phyloP scores from a whole-genome alignment of 2,113 vertebrate genomes.

The Genyomyrus donnyi region DNA sequence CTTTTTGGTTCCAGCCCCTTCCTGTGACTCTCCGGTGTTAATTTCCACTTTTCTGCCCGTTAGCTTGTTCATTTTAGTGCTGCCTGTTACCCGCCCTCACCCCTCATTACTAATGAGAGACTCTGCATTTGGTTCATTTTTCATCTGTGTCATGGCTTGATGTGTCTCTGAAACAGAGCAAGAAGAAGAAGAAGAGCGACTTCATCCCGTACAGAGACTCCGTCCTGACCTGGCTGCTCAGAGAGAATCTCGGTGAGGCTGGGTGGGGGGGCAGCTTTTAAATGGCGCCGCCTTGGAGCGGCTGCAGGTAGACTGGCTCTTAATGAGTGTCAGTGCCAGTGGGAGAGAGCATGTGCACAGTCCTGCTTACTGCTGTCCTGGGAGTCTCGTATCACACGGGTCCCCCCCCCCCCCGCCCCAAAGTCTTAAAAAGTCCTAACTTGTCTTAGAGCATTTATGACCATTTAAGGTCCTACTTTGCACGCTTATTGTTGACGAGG shows the following conservation, averaged over 20 bases:
- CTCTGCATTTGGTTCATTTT: not conserved
- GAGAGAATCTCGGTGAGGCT: constrained; percentile 88
- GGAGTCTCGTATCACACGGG: not conserved
- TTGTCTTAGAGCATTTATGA: not conserved
- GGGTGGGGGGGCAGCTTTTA: not conserved
- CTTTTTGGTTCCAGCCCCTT: not conserved
- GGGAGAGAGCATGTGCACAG: not conserved
- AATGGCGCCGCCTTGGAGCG: not conserved
- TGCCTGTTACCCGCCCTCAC: not conserved
- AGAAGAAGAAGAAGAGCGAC: constrained; percentile 98
- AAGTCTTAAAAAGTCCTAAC: not conserved
- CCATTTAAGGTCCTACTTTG: not conserved
- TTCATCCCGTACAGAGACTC: constrained; percentile 98
- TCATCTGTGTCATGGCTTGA: not conserved
- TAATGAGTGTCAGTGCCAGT: not conserved
- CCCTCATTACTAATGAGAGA: not conserved
- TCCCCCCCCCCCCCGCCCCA: not conserved
- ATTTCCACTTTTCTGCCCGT: not conserved
- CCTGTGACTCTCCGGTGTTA: not conserved
- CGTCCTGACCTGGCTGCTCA: constrained; percentile 94
- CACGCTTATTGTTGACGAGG: not conserved
- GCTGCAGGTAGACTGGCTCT: not conserved
- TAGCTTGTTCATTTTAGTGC: not conserved
- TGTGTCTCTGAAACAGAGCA: constrained; percentile 70
- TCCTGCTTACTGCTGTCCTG: not conserved